Evolutionary conservation across 2,797 vertebrate genomes (phyloP), one percentile per base, ranked within the genome.

Genomic region (Hoplostethus atlanticus): DNA sequence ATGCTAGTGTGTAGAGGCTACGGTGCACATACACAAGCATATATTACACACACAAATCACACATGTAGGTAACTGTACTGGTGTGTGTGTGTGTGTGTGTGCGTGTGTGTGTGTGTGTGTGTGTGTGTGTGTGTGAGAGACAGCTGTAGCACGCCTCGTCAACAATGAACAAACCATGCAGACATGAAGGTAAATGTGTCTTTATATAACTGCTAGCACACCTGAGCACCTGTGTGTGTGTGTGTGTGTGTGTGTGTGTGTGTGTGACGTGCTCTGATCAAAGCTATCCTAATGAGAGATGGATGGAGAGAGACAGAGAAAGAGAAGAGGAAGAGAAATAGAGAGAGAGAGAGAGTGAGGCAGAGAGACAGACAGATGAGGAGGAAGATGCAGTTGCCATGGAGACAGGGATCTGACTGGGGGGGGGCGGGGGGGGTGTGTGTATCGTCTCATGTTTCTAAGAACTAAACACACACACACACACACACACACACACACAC

Each of bases 361-460:
- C 16, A 21, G 38, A 62, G 57, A 52, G 51, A 68, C 25, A 8
- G 51, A 77, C 69, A 71, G 73, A 77, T 67, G 78, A 85, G 66
- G 71, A 84, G 55, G 81, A 85, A 63, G 88, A 88, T 84, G 81
- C 76, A 82, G 92, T 92, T 88, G 69, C 91, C 81, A 92, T 91
- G 84, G 92, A 87, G 84, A 93, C 87, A 59, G 48, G 28, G 73
- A 75, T 78, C 65, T 38, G 46, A 77, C 71, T 69, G 25, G 25
- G 12, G 28, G 0, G 12, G 2, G 13, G 2, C 15, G 50, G 57
- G 50, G 1, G 21, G 21, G 21, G 21, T 21, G 21, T 21, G 21
- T 21, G 21, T 21, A 21, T 54, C 46, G 68, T 66, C 73, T 77
- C 46, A 6, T 62, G 65, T 76, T 84, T 84, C 77, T 21, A 67